Conservation (phyloP, 2,797 vertebrate species). For the Streptopelia turtur region DNA sequence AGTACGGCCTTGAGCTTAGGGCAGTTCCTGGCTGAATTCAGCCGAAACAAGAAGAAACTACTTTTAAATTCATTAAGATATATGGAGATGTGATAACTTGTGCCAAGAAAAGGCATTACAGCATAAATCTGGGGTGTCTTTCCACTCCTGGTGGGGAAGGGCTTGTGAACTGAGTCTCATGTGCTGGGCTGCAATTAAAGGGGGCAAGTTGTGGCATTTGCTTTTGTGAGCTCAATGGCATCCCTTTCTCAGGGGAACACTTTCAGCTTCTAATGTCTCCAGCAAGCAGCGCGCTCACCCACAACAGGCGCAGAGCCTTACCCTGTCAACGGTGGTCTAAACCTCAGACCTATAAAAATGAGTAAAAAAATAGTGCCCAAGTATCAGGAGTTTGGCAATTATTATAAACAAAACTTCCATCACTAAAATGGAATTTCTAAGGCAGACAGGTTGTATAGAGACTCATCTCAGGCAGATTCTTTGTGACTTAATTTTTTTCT, state of each 20-base stretch:
- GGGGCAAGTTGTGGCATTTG: not conserved
- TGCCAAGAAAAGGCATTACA: not conserved
- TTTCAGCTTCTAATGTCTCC: not conserved
- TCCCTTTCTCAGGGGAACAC: not conserved
- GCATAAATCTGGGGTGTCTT: rapidly evolving
- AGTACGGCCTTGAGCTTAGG: not conserved
- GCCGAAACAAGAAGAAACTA: not conserved
- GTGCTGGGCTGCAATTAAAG: not conserved
- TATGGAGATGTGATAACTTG: not conserved
- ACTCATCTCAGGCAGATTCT: not conserved
- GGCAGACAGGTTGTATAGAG: not conserved
- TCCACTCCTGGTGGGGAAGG: not conserved
- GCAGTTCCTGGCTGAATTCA: not conserved
- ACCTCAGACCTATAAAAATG: not conserved
- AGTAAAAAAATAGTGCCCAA: not conserved
- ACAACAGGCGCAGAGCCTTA: not conserved
- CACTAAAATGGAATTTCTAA: not conserved
- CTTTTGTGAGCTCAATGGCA: not conserved
- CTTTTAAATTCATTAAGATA: not conserved
- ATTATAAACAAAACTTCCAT: not conserved
- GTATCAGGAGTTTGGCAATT: not conserved
- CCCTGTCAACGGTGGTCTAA: not conserved
- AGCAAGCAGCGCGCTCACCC: not conserved
- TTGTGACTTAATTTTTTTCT: not conserved
- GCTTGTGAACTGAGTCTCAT: not conserved